These are phyloP conservation scores for Halcyon leucocephala DNA, from an alignment of 2,797 vertebrate genomes.

Conservation along the genomic window DNA sequence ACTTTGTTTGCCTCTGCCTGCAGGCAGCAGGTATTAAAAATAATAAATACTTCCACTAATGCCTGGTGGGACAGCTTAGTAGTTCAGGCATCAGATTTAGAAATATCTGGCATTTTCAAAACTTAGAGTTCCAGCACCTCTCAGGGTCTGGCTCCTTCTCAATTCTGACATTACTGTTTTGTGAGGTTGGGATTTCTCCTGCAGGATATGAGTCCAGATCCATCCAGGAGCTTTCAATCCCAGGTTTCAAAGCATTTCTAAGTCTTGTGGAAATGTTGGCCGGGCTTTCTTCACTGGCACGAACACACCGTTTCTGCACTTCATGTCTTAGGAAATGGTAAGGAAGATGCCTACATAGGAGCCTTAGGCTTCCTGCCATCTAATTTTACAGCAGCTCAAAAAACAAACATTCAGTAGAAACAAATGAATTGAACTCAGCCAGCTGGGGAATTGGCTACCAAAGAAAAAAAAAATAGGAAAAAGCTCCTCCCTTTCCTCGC, in stretches of 20 bases:
- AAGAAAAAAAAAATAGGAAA: not conserved
- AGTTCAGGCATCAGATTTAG: slow-evolving; percentile 6
- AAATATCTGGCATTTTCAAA: slow-evolving; percentile 20
- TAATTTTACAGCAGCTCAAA: slow-evolving; percentile 57
- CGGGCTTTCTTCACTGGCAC: not conserved
- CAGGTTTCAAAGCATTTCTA: not conserved
- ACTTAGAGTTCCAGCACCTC: not conserved
- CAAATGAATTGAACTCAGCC: slow-evolving; percentile 23
- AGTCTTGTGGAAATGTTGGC: not conserved
- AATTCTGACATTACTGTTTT: not conserved
- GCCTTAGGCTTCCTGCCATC: slow-evolving; percentile 56
- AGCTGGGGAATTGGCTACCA: not conserved
- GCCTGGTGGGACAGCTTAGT: not conserved
- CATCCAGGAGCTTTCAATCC: not conserved
- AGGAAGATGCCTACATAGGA: slow-evolving; percentile 36
- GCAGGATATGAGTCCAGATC: not conserved
- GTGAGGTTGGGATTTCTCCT: not conserved
- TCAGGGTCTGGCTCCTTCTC: not conserved
- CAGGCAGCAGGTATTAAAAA: slow-evolving; percentile 26
- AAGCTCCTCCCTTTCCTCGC: not conserved
- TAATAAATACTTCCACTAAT: not conserved
- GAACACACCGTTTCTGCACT: not conserved
- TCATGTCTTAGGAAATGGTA: not conserved
- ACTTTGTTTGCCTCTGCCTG: slow-evolving; percentile 19
- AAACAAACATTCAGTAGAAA: slow-evolving; percentile 36